Conservation (phyloP, 2,113 vertebrate genomes). For the Indicator maculatus region DNA sequence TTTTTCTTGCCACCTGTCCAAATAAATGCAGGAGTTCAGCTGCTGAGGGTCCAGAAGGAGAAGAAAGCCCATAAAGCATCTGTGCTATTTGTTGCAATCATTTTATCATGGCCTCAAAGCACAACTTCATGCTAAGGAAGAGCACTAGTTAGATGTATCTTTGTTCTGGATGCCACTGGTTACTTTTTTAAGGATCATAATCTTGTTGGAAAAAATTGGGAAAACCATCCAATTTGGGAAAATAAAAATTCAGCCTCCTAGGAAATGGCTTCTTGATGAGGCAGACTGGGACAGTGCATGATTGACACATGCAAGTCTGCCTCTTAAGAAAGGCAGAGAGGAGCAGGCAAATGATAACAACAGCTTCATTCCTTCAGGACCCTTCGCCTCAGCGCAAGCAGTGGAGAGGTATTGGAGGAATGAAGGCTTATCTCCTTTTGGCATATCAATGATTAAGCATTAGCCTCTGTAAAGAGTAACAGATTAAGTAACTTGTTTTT, state of each 20-base stretch:
- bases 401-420: neutral
- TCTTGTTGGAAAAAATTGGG: neutral
- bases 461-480: neutral
- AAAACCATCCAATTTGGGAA: neutral
- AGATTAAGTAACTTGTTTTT: neutral
- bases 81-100: neutral
- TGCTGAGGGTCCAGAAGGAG: neutral
- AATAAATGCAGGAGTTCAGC: neutral
- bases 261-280: neutral
- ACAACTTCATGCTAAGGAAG: neutral
- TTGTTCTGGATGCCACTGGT: neutral
- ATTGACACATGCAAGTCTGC: accelerated
- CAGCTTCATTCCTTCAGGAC: neutral
- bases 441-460: slow-evolving; percentile 29
- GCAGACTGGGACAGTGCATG: neutral
- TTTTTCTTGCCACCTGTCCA: neutral
- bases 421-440: neutral
- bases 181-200: neutral
- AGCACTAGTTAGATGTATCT: neutral
- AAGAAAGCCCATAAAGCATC: neutral
- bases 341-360: neutral
- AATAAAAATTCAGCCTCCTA: neutral
- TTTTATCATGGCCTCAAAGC: neutral
- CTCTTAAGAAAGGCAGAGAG: neutral
- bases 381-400: neutral